Conservation (phyloP, 2,888 invertebrate species). For the Merodon equestris region DNA sequence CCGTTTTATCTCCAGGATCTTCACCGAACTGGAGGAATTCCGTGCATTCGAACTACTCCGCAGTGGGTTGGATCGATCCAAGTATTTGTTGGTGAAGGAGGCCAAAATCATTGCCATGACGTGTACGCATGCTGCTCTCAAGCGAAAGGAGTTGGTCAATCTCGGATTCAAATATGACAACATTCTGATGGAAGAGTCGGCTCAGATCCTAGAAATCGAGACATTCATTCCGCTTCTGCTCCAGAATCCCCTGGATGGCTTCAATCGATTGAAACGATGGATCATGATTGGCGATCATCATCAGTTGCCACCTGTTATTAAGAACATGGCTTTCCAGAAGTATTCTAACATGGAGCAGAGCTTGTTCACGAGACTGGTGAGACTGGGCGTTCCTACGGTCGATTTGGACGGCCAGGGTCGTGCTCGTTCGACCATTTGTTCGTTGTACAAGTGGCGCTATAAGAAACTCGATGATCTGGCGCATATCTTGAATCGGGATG, state of each 20-base stretch:
- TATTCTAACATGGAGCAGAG: slow-evolving; percentile 99
- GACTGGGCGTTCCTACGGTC: slow-evolving; percentile 97
- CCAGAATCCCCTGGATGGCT: slow-evolving; percentile 99
- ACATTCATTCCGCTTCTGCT: slow-evolving; percentile 98
- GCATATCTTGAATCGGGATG: slow-evolving; percentile 90
- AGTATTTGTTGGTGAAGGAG: slow-evolving; percentile 97
- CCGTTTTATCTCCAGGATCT: slow-evolving; percentile 95
- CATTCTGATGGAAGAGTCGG: slow-evolving; percentile 99
- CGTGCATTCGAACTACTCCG: slow-evolving; percentile 97
- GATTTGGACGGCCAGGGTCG: slow-evolving; percentile 99
- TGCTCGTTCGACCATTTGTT: slow-evolving; percentile 92
- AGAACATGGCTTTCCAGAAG: slow-evolving; percentile 99
- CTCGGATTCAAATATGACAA: slow-evolving; percentile 98
- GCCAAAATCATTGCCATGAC: slow-evolving; percentile 99
- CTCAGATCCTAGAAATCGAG: slow-evolving; percentile 99
- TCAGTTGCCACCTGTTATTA: slow-evolving; percentile 99
- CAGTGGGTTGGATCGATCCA: slow-evolving; percentile 96
- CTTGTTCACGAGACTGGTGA: slow-evolving; percentile 96
- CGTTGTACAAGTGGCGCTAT: slow-evolving; percentile 97
- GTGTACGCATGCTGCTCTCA: slow-evolving; percentile 99
- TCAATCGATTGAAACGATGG: slow-evolving; percentile 97
- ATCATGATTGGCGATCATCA: slow-evolving; percentile 99
- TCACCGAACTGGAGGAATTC: slow-evolving; percentile 98
- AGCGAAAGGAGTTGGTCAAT: slow-evolving; percentile 96
- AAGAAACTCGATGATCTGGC: slow-evolving; percentile 95